Evolutionary conservation across 2,888 invertebrate genomes (phyloP).

Genomic region (Taenaris catops): DNA sequence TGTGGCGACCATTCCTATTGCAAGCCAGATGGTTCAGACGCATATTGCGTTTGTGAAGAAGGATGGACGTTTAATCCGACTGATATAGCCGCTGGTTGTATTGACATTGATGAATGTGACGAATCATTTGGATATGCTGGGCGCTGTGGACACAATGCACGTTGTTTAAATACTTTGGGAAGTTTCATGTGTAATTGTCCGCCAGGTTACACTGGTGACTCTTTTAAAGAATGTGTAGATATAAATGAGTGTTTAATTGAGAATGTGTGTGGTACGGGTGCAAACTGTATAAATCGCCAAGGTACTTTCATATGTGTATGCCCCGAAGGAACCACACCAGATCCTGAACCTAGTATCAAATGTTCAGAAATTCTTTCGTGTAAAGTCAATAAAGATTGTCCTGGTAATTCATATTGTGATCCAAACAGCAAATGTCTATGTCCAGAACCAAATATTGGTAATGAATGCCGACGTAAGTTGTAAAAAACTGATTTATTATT

Average conservation of each 20-base stretch:
- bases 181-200: conserved; percentile 90
- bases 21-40: conserved; percentile 92
- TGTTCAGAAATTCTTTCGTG: conserved; percentile 92
- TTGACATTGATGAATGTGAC: conserved; percentile 96
- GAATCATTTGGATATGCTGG: conserved; percentile 86
- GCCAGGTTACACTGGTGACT: conserved; percentile 92
- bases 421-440: conserved; percentile 88
- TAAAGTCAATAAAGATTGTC: conserved; percentile 87
- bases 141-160: conserved; percentile 90
- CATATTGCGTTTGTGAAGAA: conserved; percentile 94
- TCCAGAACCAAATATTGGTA: conserved; percentile 94
- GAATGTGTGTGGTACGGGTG: conserved; percentile 88
- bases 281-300: conserved; percentile 87
- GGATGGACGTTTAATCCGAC: conserved; percentile 96
- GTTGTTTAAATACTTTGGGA: conserved; percentile 90
- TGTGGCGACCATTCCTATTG: conserved; percentile 94
- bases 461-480: conserved; percentile 93
- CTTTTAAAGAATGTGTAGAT: conserved; percentile 89
- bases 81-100: conserved; percentile 93
- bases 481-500: no score
- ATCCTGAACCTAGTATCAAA: conserved; percentile 90
- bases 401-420: conserved; percentile 94
- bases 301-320: conserved; percentile 91
- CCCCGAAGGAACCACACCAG: conserved; percentile 89
- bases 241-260: conserved; percentile 89